Percentiles rank a stretch among this genome's conserved stretches.
These are phyloP conservation scores for Stegostoma tigrinum DNA, from an alignment of 2,113 vertebrate species.

Conservation along the genomic window DNA sequence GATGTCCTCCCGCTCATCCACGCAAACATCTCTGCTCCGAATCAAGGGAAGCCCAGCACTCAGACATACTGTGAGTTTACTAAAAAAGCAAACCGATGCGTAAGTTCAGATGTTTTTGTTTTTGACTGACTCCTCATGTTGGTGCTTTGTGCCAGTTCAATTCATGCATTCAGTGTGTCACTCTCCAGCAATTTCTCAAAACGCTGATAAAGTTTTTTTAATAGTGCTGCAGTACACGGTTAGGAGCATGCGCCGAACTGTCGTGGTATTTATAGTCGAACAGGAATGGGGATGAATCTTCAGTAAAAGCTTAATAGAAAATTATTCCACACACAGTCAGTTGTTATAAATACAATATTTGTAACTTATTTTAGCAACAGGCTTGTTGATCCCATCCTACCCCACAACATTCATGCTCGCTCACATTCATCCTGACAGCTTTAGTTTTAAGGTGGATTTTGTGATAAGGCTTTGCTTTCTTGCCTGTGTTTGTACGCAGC, in stretches of 20 bases:
- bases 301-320: neutral
- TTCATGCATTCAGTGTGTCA: neutral
- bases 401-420: neutral
- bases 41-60: neutral
- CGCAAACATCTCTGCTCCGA: neutral
- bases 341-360: constrained; percentile 27
- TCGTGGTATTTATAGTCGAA: constrained; percentile 7
- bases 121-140: neutral
- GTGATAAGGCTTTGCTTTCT: neutral
- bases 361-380: neutral
- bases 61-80: constrained; percentile 1
- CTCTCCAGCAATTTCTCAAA: neutral
- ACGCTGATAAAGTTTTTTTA: neutral
- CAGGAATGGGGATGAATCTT: neutral
- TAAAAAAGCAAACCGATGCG: neutral
- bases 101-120: neutral
- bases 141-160: neutral
- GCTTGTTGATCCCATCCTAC: neutral
- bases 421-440: neutral
- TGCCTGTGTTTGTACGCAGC: neutral
- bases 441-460: neutral
- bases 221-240: neutral
- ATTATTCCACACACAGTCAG: constrained; percentile 20
- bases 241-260: neutral
- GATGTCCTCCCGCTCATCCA: neutral